Evolutionary conservation across 2,113 vertebrate species (phyloP).

Genomic region (Smithornis capensis): DNA sequence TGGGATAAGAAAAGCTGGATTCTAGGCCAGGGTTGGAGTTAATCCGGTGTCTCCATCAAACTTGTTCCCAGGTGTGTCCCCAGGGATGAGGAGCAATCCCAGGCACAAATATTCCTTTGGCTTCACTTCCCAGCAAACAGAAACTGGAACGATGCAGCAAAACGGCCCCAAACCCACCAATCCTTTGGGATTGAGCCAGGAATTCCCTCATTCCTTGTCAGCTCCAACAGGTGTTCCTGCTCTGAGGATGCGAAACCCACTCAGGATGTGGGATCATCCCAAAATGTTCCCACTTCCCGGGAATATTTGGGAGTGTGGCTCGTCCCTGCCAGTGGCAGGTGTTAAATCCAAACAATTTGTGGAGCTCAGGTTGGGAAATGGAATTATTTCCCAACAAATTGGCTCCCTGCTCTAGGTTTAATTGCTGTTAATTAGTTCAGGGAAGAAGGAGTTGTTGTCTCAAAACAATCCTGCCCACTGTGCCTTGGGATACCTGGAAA

Average conservation of each 20-base stretch:
- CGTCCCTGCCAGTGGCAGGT: too few relatives aligned
- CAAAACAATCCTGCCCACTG: not conserved
- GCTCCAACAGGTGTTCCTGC: not conserved
- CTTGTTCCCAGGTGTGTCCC: too few relatives aligned
- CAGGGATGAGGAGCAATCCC: not conserved
- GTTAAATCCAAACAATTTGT: not conserved
- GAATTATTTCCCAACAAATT: not conserved
- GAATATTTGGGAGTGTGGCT: not conserved
- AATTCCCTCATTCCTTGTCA: not conserved
- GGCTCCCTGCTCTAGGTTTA: not conserved
- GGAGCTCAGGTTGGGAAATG: not conserved
- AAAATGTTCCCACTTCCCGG: not conserved
- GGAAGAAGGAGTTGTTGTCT: not conserved
- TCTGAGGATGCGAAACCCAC: accelerated
- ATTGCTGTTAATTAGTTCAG: not conserved
- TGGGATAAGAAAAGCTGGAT: not conserved
- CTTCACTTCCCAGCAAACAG: not conserved
- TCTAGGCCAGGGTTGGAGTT: not conserved
- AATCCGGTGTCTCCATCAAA: not conserved
- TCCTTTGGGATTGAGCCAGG: not conserved
- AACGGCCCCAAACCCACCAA: accelerated
- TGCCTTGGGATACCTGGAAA: not conserved
- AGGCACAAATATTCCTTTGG: not conserved
- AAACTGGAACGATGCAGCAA: not conserved
- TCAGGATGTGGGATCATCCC: not conserved